Evolutionary conservation across 2,113 vertebrate genomes (phyloP), one percentile per base, ranked within the genome.

Genomic region (Thryonomys swinderianus): DNA sequence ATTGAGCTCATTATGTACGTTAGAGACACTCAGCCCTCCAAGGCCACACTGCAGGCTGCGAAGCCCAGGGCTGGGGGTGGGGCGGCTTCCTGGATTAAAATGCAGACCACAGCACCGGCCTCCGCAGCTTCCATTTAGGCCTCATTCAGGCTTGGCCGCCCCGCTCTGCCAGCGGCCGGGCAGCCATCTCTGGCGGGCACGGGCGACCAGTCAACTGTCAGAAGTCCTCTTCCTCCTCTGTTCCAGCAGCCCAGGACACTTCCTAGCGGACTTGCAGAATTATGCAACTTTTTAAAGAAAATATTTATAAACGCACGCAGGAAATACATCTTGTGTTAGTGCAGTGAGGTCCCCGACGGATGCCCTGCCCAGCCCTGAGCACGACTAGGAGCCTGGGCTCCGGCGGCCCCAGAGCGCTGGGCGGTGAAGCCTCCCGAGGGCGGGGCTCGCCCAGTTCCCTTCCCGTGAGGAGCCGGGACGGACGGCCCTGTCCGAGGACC

Each of bases 21-120:
- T 99, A 98, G 99, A 99, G 99, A 99, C 98, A 98, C 98, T 99
- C 99, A 98, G 98, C 99, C 98, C 99, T 99, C 99, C 99, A 99
- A 99, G 99, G 99, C 98, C 99, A 98, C 98, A 98, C 98, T 97
- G 97, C 98, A 96, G 92, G 98, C 95, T 97, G 95, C 98, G 98
- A 98, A 98, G 98, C 98, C 97, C 40, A 95, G 89, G 21, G 62
- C 27, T 94, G 97, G 97, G 98, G 81, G 40, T 16, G 32, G n/a
- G 20, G 1, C 13, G 7, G 12, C 27, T 1, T 98, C 98, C 97
- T 96, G 99, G 98, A 98, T 98, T 98, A 97, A 98, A 98, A 99
- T 98, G 97, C 98, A 97, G 96, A 97, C 97, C 98, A 97, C 97
- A 96, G 95, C 91, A 12, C 96, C 94, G 92, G 96, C 94, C 96